Base-by-base conservation (phyloP, 2,113 vertebrate genomes). In the Callipepla californica region DNA sequence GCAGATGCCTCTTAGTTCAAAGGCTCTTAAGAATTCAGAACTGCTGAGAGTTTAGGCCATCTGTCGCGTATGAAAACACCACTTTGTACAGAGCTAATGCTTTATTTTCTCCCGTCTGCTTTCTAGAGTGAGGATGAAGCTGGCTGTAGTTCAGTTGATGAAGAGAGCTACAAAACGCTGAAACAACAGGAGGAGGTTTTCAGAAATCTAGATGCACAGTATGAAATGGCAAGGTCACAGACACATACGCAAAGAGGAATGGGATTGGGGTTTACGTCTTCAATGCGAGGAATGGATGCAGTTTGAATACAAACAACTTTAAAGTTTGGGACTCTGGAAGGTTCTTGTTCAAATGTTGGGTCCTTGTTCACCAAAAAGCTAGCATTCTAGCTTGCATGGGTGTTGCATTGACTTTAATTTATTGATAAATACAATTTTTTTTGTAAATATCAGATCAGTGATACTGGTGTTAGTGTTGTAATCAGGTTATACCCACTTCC, bases 121-220 rank as follows among this genome's bases (percentile, higher is more conserved):
- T 75, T 81, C 13, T 91, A 98, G 99, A 98, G 97, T 16, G 99
- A 99, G 62, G 99, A 99, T 32, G 99, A 99, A 65, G 97, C 97
- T 5, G 98, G 98, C 38, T 97, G 99, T 59, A 98, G 98, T 89
- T 97, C 98, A 5, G 96, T 98, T n/a, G 98, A 99, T 19, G 98
- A 99, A 42, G 99, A 99, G 91, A 99, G 98, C 91, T 97, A 99
- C 45, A 99, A 98, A 97, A 99, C 99, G 2, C 97, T 99, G 94
- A 99, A 99, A 92, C 99, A 99, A 93, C 99, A 99, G 91, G 99
- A 99, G 93, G 99, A 99, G 96, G 99, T 99, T 96, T 99, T 99
- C 90, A 95, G 99, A 78, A 99, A 99, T 92, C 97, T 99, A 51
- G 99, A 99, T 81, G 99, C 99, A 85, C 99, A 99, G 96, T 99